Base-by-base conservation (phyloP, 2,797 vertebrate genomes). In the Melanitta fusca region DNA sequence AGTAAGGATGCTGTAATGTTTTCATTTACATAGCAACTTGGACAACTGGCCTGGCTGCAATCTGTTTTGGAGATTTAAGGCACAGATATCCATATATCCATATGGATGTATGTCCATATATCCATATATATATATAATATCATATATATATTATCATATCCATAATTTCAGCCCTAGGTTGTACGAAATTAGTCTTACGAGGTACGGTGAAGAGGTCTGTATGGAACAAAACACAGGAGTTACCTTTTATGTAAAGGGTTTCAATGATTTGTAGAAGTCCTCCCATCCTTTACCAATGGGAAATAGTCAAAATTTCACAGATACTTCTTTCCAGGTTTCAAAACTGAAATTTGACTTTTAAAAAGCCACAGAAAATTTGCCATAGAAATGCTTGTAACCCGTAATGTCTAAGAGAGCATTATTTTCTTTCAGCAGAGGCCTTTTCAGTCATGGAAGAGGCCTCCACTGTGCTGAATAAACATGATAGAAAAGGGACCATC, bases 401-500 rank as follows among this genome's bases (percentile, higher is more conserved):
- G 62, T 56, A 69, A 56, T 58, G 47, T 51, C 51, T 70, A 30
- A 7, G 36, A 25, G 3, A 65, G 3, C 27, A n/a, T 75, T 62
- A 28, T 72, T 80, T 66, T 64, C 20, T 91, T 77, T 56, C 24
- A 85, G 21, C 36, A 83, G 39, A 68, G 36, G 8, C 21, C 82
- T 53, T 28, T 53, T 53, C 51, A 28, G 17, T 49, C 32, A 54
- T 27, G 56, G 39, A 72, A 72, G 28, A 84, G 8, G 10, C 19
- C 30, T 88, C 8, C 22, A 64, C 45, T 0, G 0, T 45, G 30
- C 16, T 56, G 34, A 13, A 8, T 8, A 71, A 36, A 30, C 0
- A 1, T 1, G 6, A 61, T 10, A 77, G 57, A 87, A 95, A 70
- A 89, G 72, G 32, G 28, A 54, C 25, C 13, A 13, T 62, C 54